These are phyloP conservation scores for Benitochromis conjunctus DNA, from an alignment of 2,113 vertebrate genomes.

Conservation along the genomic window DNA sequence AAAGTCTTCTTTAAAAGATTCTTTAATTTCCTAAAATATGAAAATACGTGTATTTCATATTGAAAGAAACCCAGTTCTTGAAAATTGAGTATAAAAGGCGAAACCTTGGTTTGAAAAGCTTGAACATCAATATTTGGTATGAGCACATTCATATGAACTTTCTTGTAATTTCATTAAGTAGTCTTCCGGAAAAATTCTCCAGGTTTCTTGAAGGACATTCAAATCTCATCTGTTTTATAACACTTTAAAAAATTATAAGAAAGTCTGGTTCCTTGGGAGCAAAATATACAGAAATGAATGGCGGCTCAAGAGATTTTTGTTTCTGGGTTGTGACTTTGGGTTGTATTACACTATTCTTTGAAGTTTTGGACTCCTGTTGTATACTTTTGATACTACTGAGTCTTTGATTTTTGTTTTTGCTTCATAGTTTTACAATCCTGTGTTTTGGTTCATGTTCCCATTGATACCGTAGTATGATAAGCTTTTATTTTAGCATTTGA, in stretches of 20 bases:
- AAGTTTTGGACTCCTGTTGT: background rate
- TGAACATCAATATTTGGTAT: background rate
- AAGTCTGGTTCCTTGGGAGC: background rate
- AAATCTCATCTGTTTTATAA: background rate
- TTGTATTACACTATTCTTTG: accelerated
- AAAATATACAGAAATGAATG: background rate
- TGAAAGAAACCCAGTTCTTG: background rate
- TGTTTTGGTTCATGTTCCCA: background rate
- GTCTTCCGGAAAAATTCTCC: background rate
- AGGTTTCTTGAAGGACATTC: background rate
- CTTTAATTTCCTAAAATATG: too few relatives aligned
- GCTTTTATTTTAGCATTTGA: background rate
- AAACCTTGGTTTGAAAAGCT: background rate
- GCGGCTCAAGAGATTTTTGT: background rate
- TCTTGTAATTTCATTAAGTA: background rate
- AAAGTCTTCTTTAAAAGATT: background rate
- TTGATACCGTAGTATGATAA: background rate
- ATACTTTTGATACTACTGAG: background rate
- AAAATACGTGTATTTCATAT: background rate
- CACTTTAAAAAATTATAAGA: background rate
- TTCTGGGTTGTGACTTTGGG: background rate
- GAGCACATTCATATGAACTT: background rate
- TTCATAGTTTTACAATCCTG: background rate
- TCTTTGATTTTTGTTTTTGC: background rate
- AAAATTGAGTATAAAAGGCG: background rate